phyloP scores from a whole-genome alignment of 2,888 invertebrate species.

The Ecdyonurus torrentis region DNA sequence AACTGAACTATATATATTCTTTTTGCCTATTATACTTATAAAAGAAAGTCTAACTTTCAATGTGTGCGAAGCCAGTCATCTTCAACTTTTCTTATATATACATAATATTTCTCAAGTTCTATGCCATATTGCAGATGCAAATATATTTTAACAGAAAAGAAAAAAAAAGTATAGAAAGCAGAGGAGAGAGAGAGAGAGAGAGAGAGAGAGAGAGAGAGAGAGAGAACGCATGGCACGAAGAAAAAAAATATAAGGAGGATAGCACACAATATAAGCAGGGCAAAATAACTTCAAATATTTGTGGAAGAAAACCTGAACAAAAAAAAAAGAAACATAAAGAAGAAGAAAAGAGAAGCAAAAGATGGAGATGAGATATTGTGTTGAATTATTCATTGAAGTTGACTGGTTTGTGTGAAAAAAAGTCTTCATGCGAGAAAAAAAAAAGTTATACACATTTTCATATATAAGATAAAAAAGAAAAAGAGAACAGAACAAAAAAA shows the following conservation, averaged over 20 bases:
- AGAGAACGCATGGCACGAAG: neutral
- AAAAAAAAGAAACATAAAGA: neutral
- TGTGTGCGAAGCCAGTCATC: too few relatives aligned
- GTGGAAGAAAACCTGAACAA: neutral
- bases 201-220: conserved; percentile 1
- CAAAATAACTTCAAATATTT: conserved; percentile 1
- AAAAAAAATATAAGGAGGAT: conserved; percentile 1
- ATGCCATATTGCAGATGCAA: neutral
- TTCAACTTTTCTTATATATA: neutral
- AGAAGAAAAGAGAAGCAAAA: neutral
- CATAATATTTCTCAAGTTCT: neutral
- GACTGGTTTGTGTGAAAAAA: neutral
- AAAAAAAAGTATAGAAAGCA: too few relatives aligned
- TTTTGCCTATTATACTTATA: too few relatives aligned
- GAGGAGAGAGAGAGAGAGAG: neutral
- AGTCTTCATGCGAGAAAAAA: neutral
- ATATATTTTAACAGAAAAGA: neutral
- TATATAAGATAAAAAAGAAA: too few relatives aligned
- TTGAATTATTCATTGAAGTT: conserved; percentile 3
- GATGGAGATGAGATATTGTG: conserved; percentile 3
- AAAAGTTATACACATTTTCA: too few relatives aligned
- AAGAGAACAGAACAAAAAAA: too few relatives aligned
- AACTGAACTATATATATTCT: too few relatives aligned
- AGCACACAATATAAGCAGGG: neutral
- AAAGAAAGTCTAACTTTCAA: too few relatives aligned